Percentiles rank a stretch among this genome's conserved stretches.
Evolutionary conservation across 2,888 invertebrate species (phyloP).

Genomic region (Mactromeris polynyma): DNA sequence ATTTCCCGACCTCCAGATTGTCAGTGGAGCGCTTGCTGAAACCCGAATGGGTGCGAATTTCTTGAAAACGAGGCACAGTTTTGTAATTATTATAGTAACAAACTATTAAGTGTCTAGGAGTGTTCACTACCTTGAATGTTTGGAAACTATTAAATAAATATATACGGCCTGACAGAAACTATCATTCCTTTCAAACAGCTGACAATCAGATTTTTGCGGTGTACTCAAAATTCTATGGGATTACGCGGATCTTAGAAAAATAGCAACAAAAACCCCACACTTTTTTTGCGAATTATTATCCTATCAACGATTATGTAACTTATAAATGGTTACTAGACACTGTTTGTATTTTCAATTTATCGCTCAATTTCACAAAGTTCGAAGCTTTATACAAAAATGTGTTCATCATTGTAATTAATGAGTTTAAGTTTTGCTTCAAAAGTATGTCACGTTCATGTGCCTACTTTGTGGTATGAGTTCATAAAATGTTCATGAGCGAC

Average conservation of each 20-base stretch:
- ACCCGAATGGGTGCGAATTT: too few relatives aligned
- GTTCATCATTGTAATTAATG: neutral
- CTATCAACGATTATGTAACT: neutral
- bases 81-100: neutral
- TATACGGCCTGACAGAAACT: neutral
- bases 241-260: neutral
- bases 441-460: neutral
- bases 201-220: neutral
- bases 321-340: neutral
- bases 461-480: neutral
- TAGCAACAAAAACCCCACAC: neutral
- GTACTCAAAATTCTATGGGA: neutral
- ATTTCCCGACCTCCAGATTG: too few relatives aligned
- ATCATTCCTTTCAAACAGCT: neutral
- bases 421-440: neutral
- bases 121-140: too few relatives aligned
- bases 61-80: too few relatives aligned
- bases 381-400: neutral
- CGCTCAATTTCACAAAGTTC: neutral
- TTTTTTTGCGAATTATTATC: neutral
- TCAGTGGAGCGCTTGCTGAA: too few relatives aligned
- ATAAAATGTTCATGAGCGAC: neutral
- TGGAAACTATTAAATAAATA: neutral
- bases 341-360: conserved; percentile 18
- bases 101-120: too few relatives aligned